Conservation (phyloP, 2,113 vertebrate genomes). For the Noctilio leporinus region DNA sequence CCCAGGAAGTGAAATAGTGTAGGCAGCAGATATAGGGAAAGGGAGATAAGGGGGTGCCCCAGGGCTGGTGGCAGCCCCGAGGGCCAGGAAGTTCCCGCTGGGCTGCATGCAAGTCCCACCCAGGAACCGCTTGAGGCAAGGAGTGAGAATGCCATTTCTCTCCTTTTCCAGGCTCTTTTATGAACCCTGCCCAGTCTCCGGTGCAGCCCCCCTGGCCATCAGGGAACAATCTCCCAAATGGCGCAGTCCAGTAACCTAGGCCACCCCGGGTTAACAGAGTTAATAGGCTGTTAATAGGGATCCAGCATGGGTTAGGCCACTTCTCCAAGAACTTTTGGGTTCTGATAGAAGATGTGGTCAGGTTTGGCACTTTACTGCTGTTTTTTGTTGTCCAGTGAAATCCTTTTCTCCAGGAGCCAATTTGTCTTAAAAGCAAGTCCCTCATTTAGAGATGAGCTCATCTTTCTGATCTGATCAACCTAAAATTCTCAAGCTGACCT, state of each 20-base stretch:
- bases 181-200: not conserved
- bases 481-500: not conserved
- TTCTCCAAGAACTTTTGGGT: not conserved
- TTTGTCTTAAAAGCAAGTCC: not conserved
- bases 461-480: not conserved
- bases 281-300: not conserved
- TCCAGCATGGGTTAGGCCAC: not conserved
- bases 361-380: not conserved
- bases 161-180: not conserved
- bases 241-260: not conserved
- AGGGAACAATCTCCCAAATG: not conserved
- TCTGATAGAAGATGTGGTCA: not conserved
- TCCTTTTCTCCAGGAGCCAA: not conserved
- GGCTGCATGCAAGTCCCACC: no score
- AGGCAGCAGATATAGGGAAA: not conserved
- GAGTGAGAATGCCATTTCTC: not conserved
- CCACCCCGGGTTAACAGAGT: not conserved
- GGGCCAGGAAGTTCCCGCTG: not conserved
- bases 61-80: not conserved
- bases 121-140: not conserved
- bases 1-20: no score
- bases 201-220: fast-evolving
- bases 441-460: not conserved
- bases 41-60: not conserved
- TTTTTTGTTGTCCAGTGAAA: not conserved